A percentile compares a stretch with the other conserved stretches of the same genome.
phyloP scores from a whole-genome alignment of 2,888 invertebrate species.

The Acleris cristana region DNA sequence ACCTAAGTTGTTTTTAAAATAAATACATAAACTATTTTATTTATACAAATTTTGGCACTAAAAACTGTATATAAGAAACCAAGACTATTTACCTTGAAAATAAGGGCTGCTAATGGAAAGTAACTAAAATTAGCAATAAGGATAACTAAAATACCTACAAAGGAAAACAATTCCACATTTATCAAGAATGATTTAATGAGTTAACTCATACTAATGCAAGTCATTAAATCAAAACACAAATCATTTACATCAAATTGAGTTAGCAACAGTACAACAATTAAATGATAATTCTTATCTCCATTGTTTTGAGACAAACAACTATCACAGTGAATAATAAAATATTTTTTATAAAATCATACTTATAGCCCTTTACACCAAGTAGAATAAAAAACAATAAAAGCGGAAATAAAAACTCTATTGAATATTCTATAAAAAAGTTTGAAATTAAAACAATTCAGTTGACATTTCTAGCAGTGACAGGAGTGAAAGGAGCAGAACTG shows the following conservation, averaged over 20 bases:
- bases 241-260: not conserved
- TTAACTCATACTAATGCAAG: no score
- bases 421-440: constrained; percentile 23
- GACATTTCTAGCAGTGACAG: constrained; percentile 52
- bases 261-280: not conserved
- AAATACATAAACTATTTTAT: no score
- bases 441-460: constrained; percentile 42
- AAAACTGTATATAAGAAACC: no score
- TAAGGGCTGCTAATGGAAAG: no score
- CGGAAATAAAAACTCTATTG: constrained; percentile 13
- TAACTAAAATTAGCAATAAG: no score
- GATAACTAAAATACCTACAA: no score
- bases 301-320: constrained; percentile 2
- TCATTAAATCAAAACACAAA: not conserved
- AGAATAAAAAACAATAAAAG: not conserved
- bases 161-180: no score
- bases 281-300: constrained; percentile 5
- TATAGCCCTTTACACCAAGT: not conserved
- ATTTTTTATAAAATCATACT: not conserved
- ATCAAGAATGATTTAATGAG: no score
- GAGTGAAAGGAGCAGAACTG: constrained; percentile 25
- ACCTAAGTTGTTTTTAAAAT: no score
- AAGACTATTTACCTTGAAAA: no score
- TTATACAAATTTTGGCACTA: no score
- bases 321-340: not conserved